Base-by-base conservation (phyloP, 1,140 invertebrate genomes). In the Cydia fagiglandana region DNA sequence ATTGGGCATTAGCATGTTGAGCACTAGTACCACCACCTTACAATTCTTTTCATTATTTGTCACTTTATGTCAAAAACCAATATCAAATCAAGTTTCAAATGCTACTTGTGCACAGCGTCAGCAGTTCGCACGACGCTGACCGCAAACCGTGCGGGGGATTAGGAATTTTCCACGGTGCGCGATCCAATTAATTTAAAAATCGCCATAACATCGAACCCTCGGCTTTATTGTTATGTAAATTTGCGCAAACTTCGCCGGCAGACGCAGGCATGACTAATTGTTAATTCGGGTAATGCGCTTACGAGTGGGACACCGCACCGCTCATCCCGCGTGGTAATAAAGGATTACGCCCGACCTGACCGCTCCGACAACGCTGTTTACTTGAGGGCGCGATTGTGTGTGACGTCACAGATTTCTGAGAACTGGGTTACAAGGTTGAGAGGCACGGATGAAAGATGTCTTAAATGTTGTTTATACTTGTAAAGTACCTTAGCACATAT, bases 101-200 rank as follows among this genome's bases (percentile, higher is more conserved):
- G 5, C 17, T n/a, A 70, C 9, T 70, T 45, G 15, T 9, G 47
- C 41, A 73, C 50, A 53, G 12, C 50, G 50, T 24, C 38, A 73
- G 73, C 66, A 56, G 53, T 56, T 61, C 73, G n/a, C 53, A 20
- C 75, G 74, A 50, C 75, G 76, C 78, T 82, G 82, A 85, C 83
- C 83, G 64, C 80, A 76, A 74, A 76, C 84, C 84, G 85, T 73
- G 79, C 30, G 66, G 80, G 74, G 79, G 79, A 76, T 84, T 81
- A 82, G 87, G 84, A 86, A 91, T 91, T 92, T 86, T 83, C 80
- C 84, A 90, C 86, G 89, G 86, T 86, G 81, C 80, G 83, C 83
- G 84, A 90, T 89, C 89, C 90, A 92, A 92, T 92, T 92, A 91
- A 92, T 92, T 91, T 89, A 88, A 92, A 91, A 92, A 90, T 90